These are phyloP conservation scores for Lepidothrix coronata DNA, from an alignment of 2,113 vertebrate genomes.

Conservation along the genomic window DNA sequence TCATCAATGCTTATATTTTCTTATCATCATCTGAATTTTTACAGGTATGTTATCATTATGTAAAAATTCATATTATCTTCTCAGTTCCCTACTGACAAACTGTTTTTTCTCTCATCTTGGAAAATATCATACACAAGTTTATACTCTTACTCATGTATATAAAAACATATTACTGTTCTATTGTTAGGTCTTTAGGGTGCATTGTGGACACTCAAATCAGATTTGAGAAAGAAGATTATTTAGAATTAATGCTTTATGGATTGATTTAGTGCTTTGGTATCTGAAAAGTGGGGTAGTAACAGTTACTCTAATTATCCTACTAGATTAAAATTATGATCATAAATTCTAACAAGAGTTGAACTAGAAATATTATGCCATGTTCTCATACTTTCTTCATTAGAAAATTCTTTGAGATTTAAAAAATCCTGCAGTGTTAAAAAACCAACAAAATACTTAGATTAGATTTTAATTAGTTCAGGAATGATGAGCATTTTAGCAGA, in stretches of 20 bases:
- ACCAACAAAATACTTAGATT: background rate
- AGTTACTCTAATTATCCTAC: background rate
- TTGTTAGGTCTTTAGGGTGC: background rate
- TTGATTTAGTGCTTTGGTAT: background rate
- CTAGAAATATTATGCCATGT: background rate
- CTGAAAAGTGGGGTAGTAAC: background rate
- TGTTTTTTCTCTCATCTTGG: background rate
- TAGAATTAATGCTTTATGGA: background rate
- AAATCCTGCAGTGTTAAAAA: background rate
- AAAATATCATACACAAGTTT: background rate
- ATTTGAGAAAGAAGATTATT: background rate
- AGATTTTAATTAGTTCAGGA: background rate
- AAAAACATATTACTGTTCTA: background rate
- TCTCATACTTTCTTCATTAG: background rate
- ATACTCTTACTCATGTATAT: rapidly evolving
- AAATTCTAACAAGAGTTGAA: background rate
- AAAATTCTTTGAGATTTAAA: background rate
- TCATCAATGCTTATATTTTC: constrained; percentile 93
- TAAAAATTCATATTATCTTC: background rate
- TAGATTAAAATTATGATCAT: background rate
- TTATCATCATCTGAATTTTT: constrained; percentile 91
- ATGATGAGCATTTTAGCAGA: background rate
- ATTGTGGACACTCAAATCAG: background rate
- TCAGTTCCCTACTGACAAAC: background rate
- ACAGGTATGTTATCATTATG: constrained; percentile 80